Base-by-base conservation (phyloP, 2,888 invertebrate genomes). In the Flexamia atlantica region DNA sequence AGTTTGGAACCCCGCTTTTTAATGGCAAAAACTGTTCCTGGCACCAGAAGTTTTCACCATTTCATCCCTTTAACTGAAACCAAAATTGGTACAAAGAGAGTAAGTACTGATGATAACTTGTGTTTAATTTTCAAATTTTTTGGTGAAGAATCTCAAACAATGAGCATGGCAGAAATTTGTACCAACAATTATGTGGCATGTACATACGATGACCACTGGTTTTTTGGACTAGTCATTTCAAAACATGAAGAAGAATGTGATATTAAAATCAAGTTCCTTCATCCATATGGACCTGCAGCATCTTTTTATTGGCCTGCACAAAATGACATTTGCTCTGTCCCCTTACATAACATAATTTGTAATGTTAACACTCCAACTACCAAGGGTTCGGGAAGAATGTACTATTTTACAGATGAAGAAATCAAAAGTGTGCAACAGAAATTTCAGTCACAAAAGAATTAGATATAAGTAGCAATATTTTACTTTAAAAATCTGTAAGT, bases 191-290 rank as follows among this genome's bases (percentile, higher is more conserved):
- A 28, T 20, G 20, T 64, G 12, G 64, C 30, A 7, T 25, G 64
- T 20, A 23, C 25, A n/a, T 64, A 81, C 57, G 60, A 81, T 81
- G 53, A 81, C 30, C 53, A 57, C 28, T 81, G 60, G 81, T 81
- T 30, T 30, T 81, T 57, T 28, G 81, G 81, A 57, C 50, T 81
- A 57, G 81, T 57, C 12, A 14, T 53, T 20, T 46, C 25, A 28
- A 57, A 81, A 60, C 25, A 81, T 81, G 81, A 81, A 40, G 40
- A 40, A 12, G 40, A 40, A 40, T 9, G 40, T 40, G 40, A 40
- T 12, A 12, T 40, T 9, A 5, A 40, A 40, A 40, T 40, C 40
- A 40, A 40, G 40, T 40, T 40, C 12, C 12, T 40, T 9, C 40
- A 40, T 12, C 40, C 40, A 40, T 40, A 40, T 40, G 40, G 40